These are phyloP conservation scores for Volucella bombylans DNA, from an alignment of 2,888 invertebrate species.

Conservation along the genomic window DNA sequence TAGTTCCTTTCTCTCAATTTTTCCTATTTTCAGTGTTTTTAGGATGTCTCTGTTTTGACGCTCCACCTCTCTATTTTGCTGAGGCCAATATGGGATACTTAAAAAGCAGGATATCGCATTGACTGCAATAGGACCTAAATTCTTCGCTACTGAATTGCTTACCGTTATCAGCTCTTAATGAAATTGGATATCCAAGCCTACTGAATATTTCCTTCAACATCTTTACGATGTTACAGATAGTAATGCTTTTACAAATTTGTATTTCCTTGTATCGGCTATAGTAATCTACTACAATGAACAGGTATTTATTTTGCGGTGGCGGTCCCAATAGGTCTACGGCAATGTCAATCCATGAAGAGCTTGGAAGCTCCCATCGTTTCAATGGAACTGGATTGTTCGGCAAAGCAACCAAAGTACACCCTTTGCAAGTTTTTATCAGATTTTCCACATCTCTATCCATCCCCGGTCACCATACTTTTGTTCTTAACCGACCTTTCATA, in stretches of 20 bases:
- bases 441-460: no score
- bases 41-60: no score
- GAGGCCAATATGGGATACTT: conserved; percentile 50
- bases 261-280: no score
- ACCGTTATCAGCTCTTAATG: conserved; percentile 72
- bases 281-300: conserved; percentile 63
- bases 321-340: conserved; percentile 55
- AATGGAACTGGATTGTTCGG: no score
- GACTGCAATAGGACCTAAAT: conserved; percentile 62
- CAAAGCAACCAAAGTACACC: no score
- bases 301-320: conserved; percentile 53
- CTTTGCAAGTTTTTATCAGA: no score
- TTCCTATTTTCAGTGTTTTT: conserved; percentile 53
- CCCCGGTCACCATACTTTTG: no score
- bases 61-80: conserved; percentile 59
- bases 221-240: conserved; percentile 42
- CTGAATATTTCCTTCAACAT: conserved; percentile 57
- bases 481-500: no score
- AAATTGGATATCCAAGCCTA: conserved; percentile 59
- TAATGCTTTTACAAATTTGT: no score
- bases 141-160: conserved; percentile 68
- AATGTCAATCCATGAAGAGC: no score
- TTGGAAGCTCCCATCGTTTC: no score
- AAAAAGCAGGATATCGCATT: conserved; percentile 57
- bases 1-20: conserved; percentile 63